Conservation (phyloP, 2,888 invertebrate species). For the Pachydiplax longipennis region DNA sequence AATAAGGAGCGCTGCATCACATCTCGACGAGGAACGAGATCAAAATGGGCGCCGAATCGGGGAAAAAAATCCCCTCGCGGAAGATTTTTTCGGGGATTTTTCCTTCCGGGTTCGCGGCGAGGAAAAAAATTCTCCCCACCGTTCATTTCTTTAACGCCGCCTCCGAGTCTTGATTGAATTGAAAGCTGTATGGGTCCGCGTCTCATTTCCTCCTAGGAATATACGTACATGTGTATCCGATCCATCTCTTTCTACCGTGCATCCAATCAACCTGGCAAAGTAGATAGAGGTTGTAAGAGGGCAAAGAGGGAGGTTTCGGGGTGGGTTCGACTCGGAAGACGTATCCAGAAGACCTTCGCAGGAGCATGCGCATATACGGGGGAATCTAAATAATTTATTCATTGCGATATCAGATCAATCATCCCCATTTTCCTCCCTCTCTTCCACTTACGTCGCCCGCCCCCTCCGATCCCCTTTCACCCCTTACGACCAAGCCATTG, state of each 20-base stretch:
- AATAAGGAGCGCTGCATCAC: too few species aligned
- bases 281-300: background rate
- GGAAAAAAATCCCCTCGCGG: background rate
- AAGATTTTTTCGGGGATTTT: background rate
- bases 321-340: background rate
- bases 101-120: too few species aligned
- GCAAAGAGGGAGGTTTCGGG: background rate
- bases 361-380: background rate
- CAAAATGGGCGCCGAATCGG: background rate
- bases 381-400: constrained; percentile 30
- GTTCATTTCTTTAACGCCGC: background rate
- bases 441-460: background rate
- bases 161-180: background rate
- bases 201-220: background rate
- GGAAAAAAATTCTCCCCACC: background rate
- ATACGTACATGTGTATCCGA: background rate
- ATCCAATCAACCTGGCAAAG: constrained; percentile 3
- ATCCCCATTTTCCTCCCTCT: background rate
- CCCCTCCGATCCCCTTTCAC: background rate
- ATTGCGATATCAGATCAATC: constrained; percentile 38
- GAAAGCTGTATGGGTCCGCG: background rate
- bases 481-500: background rate
- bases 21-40: background rate
- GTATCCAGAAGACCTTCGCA: background rate
- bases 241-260: constrained; percentile 1